Evolutionary conservation across 2,113 vertebrate species (phyloP).

Genomic region (Charina bottae): DNA sequence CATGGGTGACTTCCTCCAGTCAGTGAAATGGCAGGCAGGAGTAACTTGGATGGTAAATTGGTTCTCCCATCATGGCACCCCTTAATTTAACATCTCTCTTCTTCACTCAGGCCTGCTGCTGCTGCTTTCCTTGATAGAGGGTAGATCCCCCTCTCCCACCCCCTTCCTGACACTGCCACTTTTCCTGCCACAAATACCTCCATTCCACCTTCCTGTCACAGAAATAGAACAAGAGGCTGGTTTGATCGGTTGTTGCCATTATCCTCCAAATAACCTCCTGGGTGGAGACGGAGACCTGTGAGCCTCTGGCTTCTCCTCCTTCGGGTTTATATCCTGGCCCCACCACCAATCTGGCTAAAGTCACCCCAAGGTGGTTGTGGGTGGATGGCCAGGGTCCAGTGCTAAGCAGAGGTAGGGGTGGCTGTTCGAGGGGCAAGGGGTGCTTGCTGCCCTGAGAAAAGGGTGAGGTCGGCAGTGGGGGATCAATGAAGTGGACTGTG

Average conservation of each 20-base stretch:
- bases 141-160: background rate
- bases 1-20: background rate
- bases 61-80: background rate
- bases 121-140: background rate
- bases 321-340: background rate
- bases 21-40: background rate
- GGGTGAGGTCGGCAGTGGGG: background rate
- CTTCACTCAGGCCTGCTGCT: background rate
- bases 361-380: no score
- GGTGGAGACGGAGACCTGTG: background rate
- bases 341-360: no score
- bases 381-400: background rate
- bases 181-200: background rate
- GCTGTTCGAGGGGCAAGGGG: background rate
- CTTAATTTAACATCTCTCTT: background rate
- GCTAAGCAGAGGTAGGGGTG: background rate
- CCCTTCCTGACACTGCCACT: background rate
- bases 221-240: background rate
- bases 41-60: background rate
- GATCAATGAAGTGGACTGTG: background rate
- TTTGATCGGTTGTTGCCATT: background rate
- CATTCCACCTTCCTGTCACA: background rate
- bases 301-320: background rate
- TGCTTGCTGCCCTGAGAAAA: background rate
- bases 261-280: background rate